Evolutionary conservation across 1,140 invertebrate genomes (phyloP), one percentile per base, ranked within the genome.

Genomic region (Orchesella cincta): DNA sequence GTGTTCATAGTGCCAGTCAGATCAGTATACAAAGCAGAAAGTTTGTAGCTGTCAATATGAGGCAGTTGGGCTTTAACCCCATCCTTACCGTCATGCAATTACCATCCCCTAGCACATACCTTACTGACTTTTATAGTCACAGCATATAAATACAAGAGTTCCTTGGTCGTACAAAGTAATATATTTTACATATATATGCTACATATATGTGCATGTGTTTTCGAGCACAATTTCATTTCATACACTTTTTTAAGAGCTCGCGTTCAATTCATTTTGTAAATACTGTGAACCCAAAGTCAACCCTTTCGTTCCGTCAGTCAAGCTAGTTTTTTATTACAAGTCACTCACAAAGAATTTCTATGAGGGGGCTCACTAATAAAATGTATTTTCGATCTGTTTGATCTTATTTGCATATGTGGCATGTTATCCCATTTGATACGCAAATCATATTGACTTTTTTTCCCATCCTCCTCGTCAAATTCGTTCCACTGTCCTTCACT

Each of bases 371-470:
- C 8, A 62, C 28, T 14, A 67, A 29, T 33, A 26, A 67, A 67
- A 67, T 67, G 31, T 33, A 67, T 67, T 67, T 67, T 29, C 54
- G 5, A 67, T 31, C 23, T 67, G 28, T 67, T 67, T 67, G 62
- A 67, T 67, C 62, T 67, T 67, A 67, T 67, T 67, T 67, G 23
- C 62, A 67, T 67, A 67, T 67, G 62, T 67, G 62, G 62, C 62
- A 67, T 67, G 26, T 67, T 67, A 67, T 67, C 62, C 26, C 33
- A 67, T 67, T 67, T 33, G 62, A 67, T 67, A 67, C 62, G 62
- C 62, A 67, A 67, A 67, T 67, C 62, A 67, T 67, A 67, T 33
- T 67, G 62, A 67, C 62, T 67, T 67, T 33, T 31, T 31, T 67
- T 31, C 5, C 54, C 14, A 8, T 26, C n/a, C 54, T 57, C 54